A percentile compares a stretch with the other conserved stretches of the same genome.
Evolutionary conservation across 2,888 invertebrate species (phyloP).

Genomic region (Tribolium freemani): DNA sequence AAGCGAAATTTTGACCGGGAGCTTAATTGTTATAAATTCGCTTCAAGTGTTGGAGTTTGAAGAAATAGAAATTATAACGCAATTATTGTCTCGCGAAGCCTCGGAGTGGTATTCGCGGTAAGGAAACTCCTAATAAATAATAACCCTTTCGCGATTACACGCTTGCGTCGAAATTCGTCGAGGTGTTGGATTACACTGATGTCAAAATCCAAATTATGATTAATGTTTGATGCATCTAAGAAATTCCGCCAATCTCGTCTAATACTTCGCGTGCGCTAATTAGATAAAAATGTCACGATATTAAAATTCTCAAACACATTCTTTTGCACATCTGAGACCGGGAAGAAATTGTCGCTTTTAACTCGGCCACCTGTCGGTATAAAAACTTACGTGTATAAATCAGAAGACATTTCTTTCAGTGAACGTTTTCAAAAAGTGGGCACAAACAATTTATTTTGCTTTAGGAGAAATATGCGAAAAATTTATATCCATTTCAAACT

Average conservation of each 20-base stretch:
- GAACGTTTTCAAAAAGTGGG: not conserved
- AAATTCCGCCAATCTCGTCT: not conserved
- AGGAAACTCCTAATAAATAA: slow-evolving; percentile 40
- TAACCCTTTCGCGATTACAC: slow-evolving; percentile 32
- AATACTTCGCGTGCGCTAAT: not conserved
- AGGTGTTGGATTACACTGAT: slow-evolving; percentile 30
- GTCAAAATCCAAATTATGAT: slow-evolving; percentile 30
- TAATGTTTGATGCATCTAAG: slow-evolving; percentile 13
- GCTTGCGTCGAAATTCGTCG: slow-evolving; percentile 14
- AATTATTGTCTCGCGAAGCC: slow-evolving; percentile 8
- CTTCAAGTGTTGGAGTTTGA: not conserved
- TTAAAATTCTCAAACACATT: not conserved
- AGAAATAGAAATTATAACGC: slow-evolving; percentile 10
- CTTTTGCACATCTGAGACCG: slow-evolving; percentile 1
- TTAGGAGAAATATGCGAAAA: slow-evolving; percentile 5
- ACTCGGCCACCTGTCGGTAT: slow-evolving; percentile 3
- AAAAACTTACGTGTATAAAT: slow-evolving; percentile 23
- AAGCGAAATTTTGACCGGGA: slow-evolving; percentile 11
- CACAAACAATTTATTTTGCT: slow-evolving; percentile 4
- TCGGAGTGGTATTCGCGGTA: slow-evolving; percentile 1
- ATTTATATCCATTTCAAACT: not conserved
- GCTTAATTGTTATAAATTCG: slow-evolving; percentile 18
- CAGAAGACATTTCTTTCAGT: slow-evolving; percentile 2
- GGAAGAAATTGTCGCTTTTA: slow-evolving; percentile 29
- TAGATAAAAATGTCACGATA: slow-evolving; percentile 2